Base-by-base conservation (phyloP, 2,888 invertebrate species). In the Agrotis ipsilon region DNA sequence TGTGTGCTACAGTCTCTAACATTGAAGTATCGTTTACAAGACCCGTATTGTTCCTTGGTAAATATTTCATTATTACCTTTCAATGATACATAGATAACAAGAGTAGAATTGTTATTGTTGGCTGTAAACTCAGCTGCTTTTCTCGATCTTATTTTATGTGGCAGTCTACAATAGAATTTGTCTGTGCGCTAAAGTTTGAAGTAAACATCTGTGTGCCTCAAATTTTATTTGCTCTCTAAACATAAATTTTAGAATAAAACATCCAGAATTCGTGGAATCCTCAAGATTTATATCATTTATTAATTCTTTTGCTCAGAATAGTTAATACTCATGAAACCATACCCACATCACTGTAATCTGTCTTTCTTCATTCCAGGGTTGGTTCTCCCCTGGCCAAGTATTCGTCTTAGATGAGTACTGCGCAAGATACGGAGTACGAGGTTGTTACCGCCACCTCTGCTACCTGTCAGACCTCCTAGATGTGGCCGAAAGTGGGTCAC, bases 341-440 rank as follows among this genome's bases (percentile, higher is more conserved):
- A 7, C 9, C 9, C 9, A 7, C 21, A 21, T 39, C 19, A 45
- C 19, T 13, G 27, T 14, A 6, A 46, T 39, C 3, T 16, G 11
- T 16, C 39, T 49, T 51, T 43, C 3, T 24, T 3, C n/a, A 52
- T 67, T 58, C 39, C 68, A 99, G 99, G 99, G 99, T 84, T 99
- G 99, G 99, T 99, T 99, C 95, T 99, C 99, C 88, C 99, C 99
- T 0, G 99, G 99, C 1, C 99, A 99, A 97, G 98, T 99, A 66
- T 99, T 99, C 95, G 99, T 99, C 16, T 96, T 99, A 85, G 99
- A 99, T 92, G 99, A 99, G 93, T 99, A 99, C 95, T 99, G 99
- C 93, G 99, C 99, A 11, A 97, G 98, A 86, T 99, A 99, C 92
- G 99, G 99, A 59, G 99, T 99, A 1, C 97, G 99, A 63, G 99